These are phyloP conservation scores for Cactoblastis cactorum DNA, from an alignment of 2,888 invertebrate genomes.

Conservation along the genomic window DNA sequence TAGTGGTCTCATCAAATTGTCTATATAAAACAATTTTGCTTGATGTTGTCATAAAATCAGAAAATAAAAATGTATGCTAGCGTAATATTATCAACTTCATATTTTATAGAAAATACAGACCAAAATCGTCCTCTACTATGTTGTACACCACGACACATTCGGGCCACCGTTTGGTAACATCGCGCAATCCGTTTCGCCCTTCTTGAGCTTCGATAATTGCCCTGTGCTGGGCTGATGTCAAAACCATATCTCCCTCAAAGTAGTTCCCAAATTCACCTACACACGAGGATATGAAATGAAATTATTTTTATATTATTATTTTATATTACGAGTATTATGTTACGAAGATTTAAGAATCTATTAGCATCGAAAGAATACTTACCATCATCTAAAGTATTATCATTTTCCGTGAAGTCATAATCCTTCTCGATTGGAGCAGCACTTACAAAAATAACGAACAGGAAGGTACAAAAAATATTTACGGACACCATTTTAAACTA, in stretches of 20 bases:
- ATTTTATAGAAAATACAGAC: constrained; percentile 55
- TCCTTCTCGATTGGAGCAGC: neutral
- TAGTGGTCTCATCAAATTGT: no score
- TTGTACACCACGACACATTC: constrained; percentile 62
- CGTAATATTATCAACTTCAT: no score
- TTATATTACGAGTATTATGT: no score
- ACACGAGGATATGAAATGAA: constrained; percentile 2
- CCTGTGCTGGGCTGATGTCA: constrained; percentile 44
- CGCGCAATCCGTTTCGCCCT: constrained; percentile 61
- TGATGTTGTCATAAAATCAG: no score
- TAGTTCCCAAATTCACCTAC: constrained; percentile 55
- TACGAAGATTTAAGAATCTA: no score
- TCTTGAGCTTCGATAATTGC: constrained; percentile 39
- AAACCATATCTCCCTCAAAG: constrained; percentile 74
- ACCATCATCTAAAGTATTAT: neutral
- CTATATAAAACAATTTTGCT: no score
- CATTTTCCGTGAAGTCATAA: neutral
- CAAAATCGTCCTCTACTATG: constrained; percentile 61
- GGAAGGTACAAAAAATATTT: neutral
- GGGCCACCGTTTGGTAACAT: constrained; percentile 67
- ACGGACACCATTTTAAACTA: neutral
- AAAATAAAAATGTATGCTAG: no score
- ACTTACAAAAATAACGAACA: neutral
- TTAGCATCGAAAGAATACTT: neutral
- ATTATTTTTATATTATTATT: neutral